A percentile compares a stretch with the other conserved stretches of the same genome.
Conservation (phyloP, 2,888 invertebrate species). For the Netelia inedita region DNA sequence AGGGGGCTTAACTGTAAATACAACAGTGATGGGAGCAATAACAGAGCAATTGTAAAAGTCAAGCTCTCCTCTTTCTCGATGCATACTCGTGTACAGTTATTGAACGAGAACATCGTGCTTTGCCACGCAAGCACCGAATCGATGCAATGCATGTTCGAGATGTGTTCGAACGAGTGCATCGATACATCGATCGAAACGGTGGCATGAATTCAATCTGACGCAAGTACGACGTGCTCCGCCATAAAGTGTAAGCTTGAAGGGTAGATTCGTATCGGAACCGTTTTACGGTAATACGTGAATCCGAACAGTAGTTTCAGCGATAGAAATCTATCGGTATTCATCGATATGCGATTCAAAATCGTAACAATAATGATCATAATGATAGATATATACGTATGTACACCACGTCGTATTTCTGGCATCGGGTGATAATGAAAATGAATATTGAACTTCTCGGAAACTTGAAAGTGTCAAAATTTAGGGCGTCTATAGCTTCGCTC, state of each 20-base stretch:
- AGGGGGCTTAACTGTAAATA: slow-evolving; percentile 76
- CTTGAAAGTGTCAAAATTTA: no score
- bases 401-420: no score
- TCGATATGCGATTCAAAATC: no score
- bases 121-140: slow-evolving; percentile 31
- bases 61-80: slow-evolving; percentile 14
- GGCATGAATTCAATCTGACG: neutral
- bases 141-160: slow-evolving; percentile 18
- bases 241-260: neutral
- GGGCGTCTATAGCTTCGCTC: no score
- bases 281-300: slow-evolving; percentile 12
- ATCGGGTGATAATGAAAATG: no score
- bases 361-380: no score
- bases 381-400: no score
- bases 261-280: neutral
- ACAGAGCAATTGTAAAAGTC: slow-evolving; percentile 44
- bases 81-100: neutral
- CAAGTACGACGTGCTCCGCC: neutral
- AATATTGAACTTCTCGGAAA: no score
- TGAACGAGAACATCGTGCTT: slow-evolving; percentile 2
- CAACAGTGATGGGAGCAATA: slow-evolving; percentile 70
- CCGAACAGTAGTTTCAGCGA: no score
- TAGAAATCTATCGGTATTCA: no score
- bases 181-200: slow-evolving; percentile 48
- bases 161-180: slow-evolving; percentile 34